Conservation (phyloP, 2,113 vertebrate species). For the Muscicapa adusta region DNA sequence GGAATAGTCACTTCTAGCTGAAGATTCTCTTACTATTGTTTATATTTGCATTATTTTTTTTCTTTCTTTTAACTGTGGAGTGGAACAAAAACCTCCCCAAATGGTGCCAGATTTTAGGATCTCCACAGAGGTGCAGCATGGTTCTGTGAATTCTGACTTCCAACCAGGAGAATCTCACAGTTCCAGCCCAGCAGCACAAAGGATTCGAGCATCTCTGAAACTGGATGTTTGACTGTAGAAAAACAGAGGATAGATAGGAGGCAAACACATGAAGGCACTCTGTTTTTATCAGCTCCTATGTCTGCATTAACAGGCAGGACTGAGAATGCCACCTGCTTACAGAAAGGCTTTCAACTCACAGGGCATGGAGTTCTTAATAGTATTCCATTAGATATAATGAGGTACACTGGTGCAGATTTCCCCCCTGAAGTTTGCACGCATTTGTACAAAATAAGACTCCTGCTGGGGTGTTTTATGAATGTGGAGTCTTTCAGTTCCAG, state of each 20-base stretch:
- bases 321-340: conserved; percentile 42
- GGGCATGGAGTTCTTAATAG: conserved; percentile 4
- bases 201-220: background rate
- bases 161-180: background rate
- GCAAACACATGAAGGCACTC: background rate
- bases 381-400: conserved; percentile 27
- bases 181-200: background rate
- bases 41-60: background rate
- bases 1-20: background rate
- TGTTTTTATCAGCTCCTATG: background rate
- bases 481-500: background rate
- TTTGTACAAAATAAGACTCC: conserved; percentile 16
- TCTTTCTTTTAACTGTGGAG: too few species aligned
- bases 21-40: background rate
- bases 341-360: background rate
- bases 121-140: background rate
- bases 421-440: background rate
- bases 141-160: background rate
- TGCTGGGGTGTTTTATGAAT: conserved; percentile 17
- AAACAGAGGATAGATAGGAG: background rate
- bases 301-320: background rate
- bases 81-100: background rate
- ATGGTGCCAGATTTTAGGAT: background rate
- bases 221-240: background rate
- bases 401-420: background rate